These are phyloP conservation scores for Labia minor DNA, from an alignment of 2,888 invertebrate genomes.

Conservation along the genomic window DNA sequence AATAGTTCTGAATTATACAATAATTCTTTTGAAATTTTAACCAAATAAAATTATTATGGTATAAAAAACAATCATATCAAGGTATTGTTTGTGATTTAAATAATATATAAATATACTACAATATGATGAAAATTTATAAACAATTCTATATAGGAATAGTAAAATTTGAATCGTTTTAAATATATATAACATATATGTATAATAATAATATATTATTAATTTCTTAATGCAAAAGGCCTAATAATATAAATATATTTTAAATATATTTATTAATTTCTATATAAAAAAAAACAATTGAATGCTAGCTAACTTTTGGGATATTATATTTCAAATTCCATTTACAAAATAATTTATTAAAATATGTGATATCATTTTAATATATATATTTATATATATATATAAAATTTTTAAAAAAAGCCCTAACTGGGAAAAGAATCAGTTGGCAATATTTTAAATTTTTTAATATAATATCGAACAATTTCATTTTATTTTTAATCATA, in stretches of 20 bases:
- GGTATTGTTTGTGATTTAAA: not conserved
- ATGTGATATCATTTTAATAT: too few species aligned
- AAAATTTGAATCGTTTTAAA: not conserved
- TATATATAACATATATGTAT: constrained; percentile 1
- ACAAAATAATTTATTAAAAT: too few species aligned
- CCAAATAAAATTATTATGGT: not conserved
- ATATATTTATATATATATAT: too few species aligned
- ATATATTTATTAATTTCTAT: not conserved
- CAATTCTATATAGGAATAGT: not conserved
- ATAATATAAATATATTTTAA: not conserved
- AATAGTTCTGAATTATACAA: too few species aligned
- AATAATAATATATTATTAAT: not conserved
- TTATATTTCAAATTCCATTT: too few species aligned
- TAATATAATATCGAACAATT: too few species aligned
- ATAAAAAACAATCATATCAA: not conserved
- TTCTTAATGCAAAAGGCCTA: not conserved
- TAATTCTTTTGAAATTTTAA: not conserved
- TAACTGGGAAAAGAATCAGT: too few species aligned
- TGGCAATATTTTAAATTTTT: too few species aligned
- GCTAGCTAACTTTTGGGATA: too few species aligned
- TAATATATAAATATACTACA: not conserved
- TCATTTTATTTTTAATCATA: too few species aligned
- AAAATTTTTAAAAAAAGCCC: too few species aligned
- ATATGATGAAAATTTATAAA: not conserved
- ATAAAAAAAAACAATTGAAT: not conserved